Base-by-base conservation (phyloP, 1,140 invertebrate species). In the Drosophila nigrodunni region DNA sequence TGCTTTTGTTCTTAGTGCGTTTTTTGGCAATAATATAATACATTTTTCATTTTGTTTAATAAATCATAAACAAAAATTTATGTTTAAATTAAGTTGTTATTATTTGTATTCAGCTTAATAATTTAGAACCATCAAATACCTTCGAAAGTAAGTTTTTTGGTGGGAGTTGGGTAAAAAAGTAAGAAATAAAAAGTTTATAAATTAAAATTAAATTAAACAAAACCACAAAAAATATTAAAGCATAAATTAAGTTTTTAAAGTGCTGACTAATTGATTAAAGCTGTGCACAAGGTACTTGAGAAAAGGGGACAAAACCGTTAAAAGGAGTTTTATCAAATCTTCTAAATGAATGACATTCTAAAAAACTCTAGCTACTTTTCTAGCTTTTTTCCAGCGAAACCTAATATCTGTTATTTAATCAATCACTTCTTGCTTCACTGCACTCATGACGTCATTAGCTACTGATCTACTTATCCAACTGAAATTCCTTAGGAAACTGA, bases 111-210 rank as follows among this genome's bases (percentile, higher is more conserved):
- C 47, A 47, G 39, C 50, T 74, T 52, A 73, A 44, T 47, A 35
- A 46, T 34, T 55, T 50, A 77, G 59, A 81, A 69, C 74, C 68
- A 76, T 92, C 77, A 92, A 92, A 92, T 92, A 91, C 90, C 90
- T 92, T 90, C 77, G 70, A 85, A 78, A 59, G 57, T 76, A 65
- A 74, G 43, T 66, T 67, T 73, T 76, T 15, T 75, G 44, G 57
- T 15, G 34, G 50, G 59, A 39, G 55, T 18, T 78, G 41, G 34
- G 74, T 54, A 49, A 35, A 78, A 79, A 82, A 68, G 82, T 83
- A 88, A 78, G 59, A 87, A 87, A 87, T 74, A 77, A 88, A 88
- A 78, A 81, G 49, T 60, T 55, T 74, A 34, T 73, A 82, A 90
- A 82, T 90, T 86, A 80, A 79, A 85, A 77, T 73, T 57, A 83